Conservation (phyloP, 2,113 vertebrate genomes). For the Eurystomus gularis region DNA sequence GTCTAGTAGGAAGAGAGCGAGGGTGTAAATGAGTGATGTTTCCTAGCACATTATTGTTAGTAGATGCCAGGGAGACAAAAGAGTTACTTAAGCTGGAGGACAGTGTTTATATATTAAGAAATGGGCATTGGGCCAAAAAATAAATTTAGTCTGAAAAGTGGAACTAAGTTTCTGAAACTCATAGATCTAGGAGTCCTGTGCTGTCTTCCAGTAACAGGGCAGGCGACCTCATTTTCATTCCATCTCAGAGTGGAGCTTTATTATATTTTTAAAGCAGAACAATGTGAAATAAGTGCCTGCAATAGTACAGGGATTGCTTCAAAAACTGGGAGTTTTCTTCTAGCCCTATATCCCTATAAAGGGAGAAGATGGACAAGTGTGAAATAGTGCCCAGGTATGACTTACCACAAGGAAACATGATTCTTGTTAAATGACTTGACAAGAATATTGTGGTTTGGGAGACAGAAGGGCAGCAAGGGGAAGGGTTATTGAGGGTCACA, state of each 20-base stretch:
- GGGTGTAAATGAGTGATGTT: background rate
- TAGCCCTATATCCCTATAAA: background rate
- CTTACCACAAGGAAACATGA: constrained; percentile 19
- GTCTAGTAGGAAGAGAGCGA: background rate
- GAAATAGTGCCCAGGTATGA: background rate
- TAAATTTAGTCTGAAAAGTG: background rate
- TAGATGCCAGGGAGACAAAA: background rate
- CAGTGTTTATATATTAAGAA: background rate
- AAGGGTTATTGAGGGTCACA: constrained; percentile 27
- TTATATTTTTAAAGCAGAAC: background rate
- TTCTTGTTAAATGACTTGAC: constrained; percentile 51
- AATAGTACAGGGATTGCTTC: background rate
- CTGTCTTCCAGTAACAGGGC: background rate
- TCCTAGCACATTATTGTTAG: background rate
- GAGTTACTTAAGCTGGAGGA: background rate
- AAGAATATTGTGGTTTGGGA: constrained; percentile 43
- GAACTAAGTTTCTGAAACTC: background rate
- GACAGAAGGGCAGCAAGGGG: constrained; percentile 24
- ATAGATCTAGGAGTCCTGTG: background rate
- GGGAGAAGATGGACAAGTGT: background rate
- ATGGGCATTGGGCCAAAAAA: background rate
- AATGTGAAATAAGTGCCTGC: background rate
- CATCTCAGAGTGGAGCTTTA: background rate
- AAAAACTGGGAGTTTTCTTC: background rate
- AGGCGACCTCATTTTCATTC: background rate